Conservation (phyloP, 2,888 invertebrate species). For the Julus scandinavius region DNA sequence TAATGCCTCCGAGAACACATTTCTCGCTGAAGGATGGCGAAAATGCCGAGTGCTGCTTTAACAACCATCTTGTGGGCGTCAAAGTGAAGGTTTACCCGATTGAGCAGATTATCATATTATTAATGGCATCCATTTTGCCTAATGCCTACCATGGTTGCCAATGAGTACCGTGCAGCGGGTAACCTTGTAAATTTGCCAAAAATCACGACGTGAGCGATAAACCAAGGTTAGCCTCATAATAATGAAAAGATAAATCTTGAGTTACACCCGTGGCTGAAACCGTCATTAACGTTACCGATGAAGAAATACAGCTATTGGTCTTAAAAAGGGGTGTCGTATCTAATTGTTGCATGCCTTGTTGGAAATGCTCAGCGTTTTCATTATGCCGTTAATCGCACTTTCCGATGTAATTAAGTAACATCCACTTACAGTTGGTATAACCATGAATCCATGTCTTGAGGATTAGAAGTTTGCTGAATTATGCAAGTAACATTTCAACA, state of each 20-base stretch:
- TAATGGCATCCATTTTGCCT: neutral
- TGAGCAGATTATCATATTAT: neutral
- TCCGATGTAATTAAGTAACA: neutral
- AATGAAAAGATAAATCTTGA: neutral
- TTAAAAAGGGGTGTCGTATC: neutral
- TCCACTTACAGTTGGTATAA: neutral
- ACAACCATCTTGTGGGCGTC: slow-evolving; percentile 29
- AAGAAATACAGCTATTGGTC: neutral
- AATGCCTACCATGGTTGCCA: neutral
- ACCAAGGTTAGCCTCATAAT: slow-evolving; percentile 13
- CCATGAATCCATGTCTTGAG: no score
- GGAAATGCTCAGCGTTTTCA: neutral
- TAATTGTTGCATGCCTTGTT: neutral
- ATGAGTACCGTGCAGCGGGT: neutral
- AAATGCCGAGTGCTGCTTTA: slow-evolving; percentile 20
- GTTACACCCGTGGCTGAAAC: slow-evolving; percentile 30
- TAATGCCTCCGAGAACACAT: slow-evolving; percentile 9
- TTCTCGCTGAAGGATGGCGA: neutral
- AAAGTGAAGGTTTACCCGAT: slow-evolving; percentile 36
- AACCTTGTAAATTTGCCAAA: slow-evolving; percentile 26
- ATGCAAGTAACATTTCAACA: no score
- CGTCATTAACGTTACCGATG: slow-evolving; percentile 1
- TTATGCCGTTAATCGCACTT: neutral
- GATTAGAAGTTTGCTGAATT: no score
- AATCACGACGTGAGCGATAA: slow-evolving; percentile 25